These are phyloP conservation scores for Phalloptychus januarius DNA, from an alignment of 2,797 vertebrate species.

Conservation along the genomic window DNA sequence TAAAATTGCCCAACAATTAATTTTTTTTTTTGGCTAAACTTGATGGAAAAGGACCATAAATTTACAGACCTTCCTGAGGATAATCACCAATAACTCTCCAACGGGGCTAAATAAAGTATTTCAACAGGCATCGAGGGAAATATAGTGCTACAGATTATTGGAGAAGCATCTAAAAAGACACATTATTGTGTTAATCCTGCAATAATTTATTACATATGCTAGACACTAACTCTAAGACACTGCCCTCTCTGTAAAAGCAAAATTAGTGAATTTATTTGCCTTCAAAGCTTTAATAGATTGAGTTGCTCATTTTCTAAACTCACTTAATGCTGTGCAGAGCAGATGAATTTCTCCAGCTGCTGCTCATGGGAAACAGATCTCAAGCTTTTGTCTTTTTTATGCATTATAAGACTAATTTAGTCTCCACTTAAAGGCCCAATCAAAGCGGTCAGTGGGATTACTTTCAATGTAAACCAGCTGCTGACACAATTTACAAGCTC, in stretches of 20 bases:
- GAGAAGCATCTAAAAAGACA: background rate
- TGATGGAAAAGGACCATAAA: background rate
- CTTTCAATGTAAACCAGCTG: background rate
- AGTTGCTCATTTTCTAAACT: background rate
- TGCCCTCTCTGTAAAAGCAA: background rate
- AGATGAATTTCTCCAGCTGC: background rate
- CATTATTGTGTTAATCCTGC: background rate
- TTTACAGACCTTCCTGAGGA: background rate
- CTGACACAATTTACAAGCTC: background rate
- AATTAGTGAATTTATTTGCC: background rate
- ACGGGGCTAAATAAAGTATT: background rate
- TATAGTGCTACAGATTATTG: background rate
- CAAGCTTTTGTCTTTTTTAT: background rate
- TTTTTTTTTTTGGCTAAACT: conserved; percentile 3
- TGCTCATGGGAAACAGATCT: background rate
- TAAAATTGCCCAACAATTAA: background rate
- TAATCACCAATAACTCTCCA: background rate
- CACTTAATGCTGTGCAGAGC: background rate
- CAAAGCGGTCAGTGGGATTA: background rate
- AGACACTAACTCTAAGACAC: background rate
- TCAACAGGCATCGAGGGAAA: background rate
- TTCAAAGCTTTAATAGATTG: background rate
- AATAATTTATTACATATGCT: background rate
- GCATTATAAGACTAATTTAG: background rate
- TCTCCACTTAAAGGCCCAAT: background rate